Percentiles rank a stretch among this genome's conserved stretches.
These are phyloP conservation scores for Sycobia sp. DNA, from an alignment of 1,140 invertebrate genomes.

Conservation along the genomic window DNA sequence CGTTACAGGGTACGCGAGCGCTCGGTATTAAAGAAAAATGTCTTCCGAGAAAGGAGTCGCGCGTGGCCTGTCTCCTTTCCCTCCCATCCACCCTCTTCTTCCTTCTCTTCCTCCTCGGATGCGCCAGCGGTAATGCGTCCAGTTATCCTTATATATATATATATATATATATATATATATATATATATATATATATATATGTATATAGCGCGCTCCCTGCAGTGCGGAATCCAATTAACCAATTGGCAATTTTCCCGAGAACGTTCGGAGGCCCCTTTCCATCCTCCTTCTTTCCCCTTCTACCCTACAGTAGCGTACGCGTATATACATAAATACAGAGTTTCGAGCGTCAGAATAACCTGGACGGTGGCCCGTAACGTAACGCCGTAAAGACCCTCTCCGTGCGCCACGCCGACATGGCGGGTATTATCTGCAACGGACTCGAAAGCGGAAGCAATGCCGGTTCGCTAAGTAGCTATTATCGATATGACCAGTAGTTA, in stretches of 20 bases:
- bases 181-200: too few species aligned
- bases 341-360: slow-evolving; percentile 43
- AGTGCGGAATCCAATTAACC: slow-evolving; percentile 11
- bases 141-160: too few species aligned
- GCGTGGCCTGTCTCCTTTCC: too few species aligned
- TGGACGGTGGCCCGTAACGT: slow-evolving; percentile 42
- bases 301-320: neutral
- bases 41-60: slow-evolving; percentile 2
- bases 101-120: too few species aligned
- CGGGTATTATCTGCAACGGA: too few species aligned
- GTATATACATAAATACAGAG: too few species aligned
- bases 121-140: neutral
- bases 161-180: too few species aligned
- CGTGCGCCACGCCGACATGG: too few species aligned
- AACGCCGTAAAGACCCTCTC: too few species aligned
- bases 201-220: too few species aligned
- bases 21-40: slow-evolving; percentile 15
- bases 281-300: too few species aligned
- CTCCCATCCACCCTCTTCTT: too few species aligned
- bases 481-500: slow-evolving; percentile 47
- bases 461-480: slow-evolving; percentile 41
- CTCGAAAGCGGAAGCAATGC: slow-evolving; percentile 46
- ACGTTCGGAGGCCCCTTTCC: neutral
- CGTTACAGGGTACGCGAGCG: neutral
- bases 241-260: slow-evolving; percentile 8